Evolutionary conservation across 2,797 vertebrate genomes (phyloP).

Genomic region (Chelmon rostratus): DNA sequence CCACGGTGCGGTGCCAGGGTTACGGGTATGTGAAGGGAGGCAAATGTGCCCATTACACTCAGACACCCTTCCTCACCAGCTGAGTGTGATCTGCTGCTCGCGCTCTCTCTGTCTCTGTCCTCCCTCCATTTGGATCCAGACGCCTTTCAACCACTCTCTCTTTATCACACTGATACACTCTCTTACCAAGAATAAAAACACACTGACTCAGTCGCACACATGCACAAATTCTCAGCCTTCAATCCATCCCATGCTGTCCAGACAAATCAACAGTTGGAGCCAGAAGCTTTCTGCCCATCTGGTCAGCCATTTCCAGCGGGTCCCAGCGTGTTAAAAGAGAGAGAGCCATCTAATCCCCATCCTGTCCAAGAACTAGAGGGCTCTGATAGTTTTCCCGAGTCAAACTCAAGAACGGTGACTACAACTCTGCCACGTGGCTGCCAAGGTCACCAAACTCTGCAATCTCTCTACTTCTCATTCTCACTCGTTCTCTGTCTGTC

Average conservation of each 20-base stretch:
- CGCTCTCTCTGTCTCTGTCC: slow-evolving; percentile 35
- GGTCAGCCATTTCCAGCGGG: slow-evolving; percentile 67
- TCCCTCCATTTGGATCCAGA: slow-evolving; percentile 48
- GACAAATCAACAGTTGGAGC: slow-evolving; percentile 77
- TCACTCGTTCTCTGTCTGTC: slow-evolving; percentile 20
- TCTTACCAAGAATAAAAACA: slow-evolving; percentile 56
- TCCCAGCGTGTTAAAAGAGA: slow-evolving; percentile 58
- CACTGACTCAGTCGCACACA: slow-evolving; percentile 25
- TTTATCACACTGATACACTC: slow-evolving; percentile 70
- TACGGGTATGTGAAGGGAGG: slow-evolving; percentile 69
- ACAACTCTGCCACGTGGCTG: slow-evolving; percentile 38
- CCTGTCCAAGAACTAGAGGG: slow-evolving; percentile 55
- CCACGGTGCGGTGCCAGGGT: slow-evolving; percentile 64
- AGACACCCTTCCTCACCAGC: slow-evolving; percentile 48
- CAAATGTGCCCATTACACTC: slow-evolving; percentile 72
- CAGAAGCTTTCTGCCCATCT: slow-evolving; percentile 79
- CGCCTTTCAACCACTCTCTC: slow-evolving; percentile 51
- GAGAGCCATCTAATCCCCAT: slow-evolving; percentile 66
- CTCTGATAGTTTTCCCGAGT: slow-evolving; percentile 55
- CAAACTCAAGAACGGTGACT: slow-evolving; percentile 72
- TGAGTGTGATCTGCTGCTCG: slow-evolving; percentile 42
- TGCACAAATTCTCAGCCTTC: slow-evolving; percentile 57
- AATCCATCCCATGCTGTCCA: slow-evolving; percentile 69
- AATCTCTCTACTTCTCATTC: slow-evolving; percentile 40
- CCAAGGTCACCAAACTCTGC: slow-evolving; percentile 66